phyloP scores from a whole-genome alignment of 2,797 vertebrate species.

The Pithecia hirsuta region DNA sequence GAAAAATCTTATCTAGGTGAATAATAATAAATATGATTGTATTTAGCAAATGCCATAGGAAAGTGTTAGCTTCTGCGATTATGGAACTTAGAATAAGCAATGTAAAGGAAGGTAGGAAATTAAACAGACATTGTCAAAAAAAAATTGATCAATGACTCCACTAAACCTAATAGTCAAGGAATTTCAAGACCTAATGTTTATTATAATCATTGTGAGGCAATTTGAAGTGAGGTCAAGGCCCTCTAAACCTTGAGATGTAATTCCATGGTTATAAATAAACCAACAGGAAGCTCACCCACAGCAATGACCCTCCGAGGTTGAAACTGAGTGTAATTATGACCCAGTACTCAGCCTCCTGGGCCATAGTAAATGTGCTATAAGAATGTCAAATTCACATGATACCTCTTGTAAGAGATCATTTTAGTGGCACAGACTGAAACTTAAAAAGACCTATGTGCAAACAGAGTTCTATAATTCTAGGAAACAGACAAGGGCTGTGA shows the following conservation, averaged over 20 bases:
- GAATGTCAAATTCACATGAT: background rate
- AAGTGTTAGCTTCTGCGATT: background rate
- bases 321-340: slow-evolving; percentile 6
- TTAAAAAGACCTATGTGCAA: background rate
- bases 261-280: slow-evolving; percentile 49
- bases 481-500: background rate
- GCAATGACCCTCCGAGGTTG: background rate
- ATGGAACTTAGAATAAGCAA: background rate
- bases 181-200: slow-evolving; percentile 46
- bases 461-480: slow-evolving; percentile 15
- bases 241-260: slow-evolving; percentile 48
- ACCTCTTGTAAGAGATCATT: slow-evolving; percentile 17
- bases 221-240: slow-evolving; percentile 28
- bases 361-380: slow-evolving; percentile 8
- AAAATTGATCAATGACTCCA: slow-evolving; percentile 17
- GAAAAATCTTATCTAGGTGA: background rate
- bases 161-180: slow-evolving; percentile 25
- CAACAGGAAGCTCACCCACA: background rate
- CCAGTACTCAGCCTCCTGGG: background rate
- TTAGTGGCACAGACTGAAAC: slow-evolving; percentile 17
- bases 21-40: background rate
- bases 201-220: slow-evolving; percentile 52
- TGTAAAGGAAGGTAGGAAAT: background rate
- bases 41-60: background rate
- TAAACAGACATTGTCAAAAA: background rate